These are phyloP conservation scores for Zelleria hepariella DNA, from an alignment of 2,888 invertebrate species.

Conservation along the genomic window DNA sequence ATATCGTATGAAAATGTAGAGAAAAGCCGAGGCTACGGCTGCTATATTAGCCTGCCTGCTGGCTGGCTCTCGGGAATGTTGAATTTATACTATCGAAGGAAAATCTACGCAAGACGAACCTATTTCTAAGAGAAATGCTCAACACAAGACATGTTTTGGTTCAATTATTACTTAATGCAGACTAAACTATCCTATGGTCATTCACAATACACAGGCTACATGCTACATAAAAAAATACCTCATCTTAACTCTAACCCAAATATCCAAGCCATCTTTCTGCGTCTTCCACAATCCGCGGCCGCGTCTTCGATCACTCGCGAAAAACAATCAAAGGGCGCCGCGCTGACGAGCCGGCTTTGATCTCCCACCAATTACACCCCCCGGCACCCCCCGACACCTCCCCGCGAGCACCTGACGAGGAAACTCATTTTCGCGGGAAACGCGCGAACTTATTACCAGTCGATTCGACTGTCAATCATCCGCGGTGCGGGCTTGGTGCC, in stretches of 20 bases:
- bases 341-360: conserved; percentile 45
- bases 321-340: conserved; percentile 68
- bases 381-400: conserved; percentile 9
- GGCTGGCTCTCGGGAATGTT: no score
- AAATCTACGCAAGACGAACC: no score
- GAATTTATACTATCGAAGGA: no score
- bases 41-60: no score
- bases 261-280: neutral
- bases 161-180: no score
- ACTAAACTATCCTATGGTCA: no score
- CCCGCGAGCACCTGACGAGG: conserved; percentile 29
- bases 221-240: neutral
- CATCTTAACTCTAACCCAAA: neutral
- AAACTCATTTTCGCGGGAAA: conserved; percentile 64
- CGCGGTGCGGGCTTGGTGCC: conserved; percentile 41
- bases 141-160: no score
- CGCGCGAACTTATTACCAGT: conserved; percentile 61
- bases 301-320: conserved; percentile 36
- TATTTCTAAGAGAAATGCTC: no score
- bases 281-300: neutral
- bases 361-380: conserved; percentile 51
- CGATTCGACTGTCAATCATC: conserved; percentile 65
- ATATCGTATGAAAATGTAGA: no score
- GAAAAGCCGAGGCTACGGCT: no score
- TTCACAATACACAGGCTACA: no score